Evolutionary conservation across 2,113 vertebrate genomes (phyloP).

Genomic region (Galemys pyrenaicus): DNA sequence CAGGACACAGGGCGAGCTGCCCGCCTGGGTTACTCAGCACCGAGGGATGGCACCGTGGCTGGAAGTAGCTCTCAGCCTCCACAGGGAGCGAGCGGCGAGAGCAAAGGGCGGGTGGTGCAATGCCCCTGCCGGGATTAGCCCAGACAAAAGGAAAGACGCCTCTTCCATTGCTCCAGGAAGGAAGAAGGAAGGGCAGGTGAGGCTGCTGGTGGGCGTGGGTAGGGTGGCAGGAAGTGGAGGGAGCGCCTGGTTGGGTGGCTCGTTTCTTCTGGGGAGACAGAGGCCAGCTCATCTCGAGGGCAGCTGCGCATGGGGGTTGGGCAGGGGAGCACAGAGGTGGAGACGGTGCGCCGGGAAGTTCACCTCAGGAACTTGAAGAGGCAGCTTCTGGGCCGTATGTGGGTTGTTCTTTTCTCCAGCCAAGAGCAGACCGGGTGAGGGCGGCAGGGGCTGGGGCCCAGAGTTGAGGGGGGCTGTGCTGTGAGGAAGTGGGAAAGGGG

Average conservation of each 20-base stretch:
- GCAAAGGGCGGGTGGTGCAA: background rate
- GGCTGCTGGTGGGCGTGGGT: background rate
- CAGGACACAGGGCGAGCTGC: background rate
- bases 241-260: background rate
- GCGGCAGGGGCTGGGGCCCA: background rate
- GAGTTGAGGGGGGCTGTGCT: no score
- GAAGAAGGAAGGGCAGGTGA: conserved; percentile 42
- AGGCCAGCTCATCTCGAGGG: background rate
- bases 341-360: background rate
- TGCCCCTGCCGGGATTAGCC: background rate
- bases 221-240: background rate
- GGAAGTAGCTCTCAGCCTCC: background rate
- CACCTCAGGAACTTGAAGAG: background rate
- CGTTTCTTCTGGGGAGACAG: background rate
- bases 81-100: background rate
- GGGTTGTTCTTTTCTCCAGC: background rate
- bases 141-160: background rate
- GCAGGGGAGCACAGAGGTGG: accelerated
- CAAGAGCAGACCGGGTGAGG: background rate
- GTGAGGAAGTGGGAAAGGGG: background rate
- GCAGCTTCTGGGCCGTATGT: background rate
- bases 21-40: background rate
- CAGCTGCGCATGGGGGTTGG: background rate
- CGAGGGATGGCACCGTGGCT: accelerated
- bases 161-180: conserved; percentile 46